A percentile compares a stretch with the other conserved stretches of the same genome.
Evolutionary conservation across 2,797 vertebrate species (phyloP).

Genomic region (Silurus lanzhouensis): DNA sequence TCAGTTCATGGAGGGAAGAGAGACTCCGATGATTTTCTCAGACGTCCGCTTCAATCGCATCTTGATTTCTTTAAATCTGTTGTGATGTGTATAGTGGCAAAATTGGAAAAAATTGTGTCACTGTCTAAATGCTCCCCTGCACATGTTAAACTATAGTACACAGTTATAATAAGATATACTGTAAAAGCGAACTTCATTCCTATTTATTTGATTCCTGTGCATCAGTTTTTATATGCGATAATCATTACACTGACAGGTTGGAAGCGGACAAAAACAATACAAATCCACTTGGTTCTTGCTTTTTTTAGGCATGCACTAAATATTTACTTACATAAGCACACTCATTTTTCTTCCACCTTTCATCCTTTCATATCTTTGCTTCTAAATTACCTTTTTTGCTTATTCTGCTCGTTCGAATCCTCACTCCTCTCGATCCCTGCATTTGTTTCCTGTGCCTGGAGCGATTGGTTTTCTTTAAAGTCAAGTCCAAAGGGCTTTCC

Average conservation of each 20-base stretch:
- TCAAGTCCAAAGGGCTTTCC: background rate
- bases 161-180: no score
- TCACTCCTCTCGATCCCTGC: background rate
- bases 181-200: background rate
- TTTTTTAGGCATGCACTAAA: background rate
- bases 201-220: background rate
- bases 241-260: conserved; percentile 21
- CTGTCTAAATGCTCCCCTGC: no score
- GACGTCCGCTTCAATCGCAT: no score
- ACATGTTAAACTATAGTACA: background rate
- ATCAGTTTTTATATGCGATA: background rate
- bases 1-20: no score
- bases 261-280: conserved; percentile 9
- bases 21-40: no score
- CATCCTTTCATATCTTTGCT: background rate
- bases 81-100: no score
- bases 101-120: no score
- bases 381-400: background rate
- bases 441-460: background rate
- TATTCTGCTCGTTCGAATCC: conserved; percentile 2
- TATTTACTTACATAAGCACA: conserved; percentile 3
- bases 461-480: background rate
- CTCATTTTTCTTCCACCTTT: background rate
- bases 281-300: background rate
- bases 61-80: no score